Evolutionary conservation across 2,113 vertebrate species (phyloP).

Genomic region (Indicator indicator): DNA sequence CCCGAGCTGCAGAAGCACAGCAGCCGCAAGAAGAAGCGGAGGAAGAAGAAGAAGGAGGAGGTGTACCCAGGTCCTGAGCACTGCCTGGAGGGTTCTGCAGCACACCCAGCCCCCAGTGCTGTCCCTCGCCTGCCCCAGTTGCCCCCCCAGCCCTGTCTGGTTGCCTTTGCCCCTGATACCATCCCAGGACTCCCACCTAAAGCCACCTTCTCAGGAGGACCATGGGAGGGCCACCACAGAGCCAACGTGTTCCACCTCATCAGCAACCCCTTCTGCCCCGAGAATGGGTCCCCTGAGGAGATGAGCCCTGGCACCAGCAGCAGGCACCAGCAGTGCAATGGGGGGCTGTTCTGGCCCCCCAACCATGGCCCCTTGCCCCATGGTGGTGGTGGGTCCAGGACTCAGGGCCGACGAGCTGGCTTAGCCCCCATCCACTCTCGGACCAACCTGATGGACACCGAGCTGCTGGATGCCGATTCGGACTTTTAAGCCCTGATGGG

Average conservation of each 20-base stretch:
- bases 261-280: constrained; percentile 77
- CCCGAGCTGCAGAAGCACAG: constrained; percentile 86
- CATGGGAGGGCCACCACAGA: constrained; percentile 9
- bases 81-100: constrained; percentile 28
- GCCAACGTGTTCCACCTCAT: constrained; percentile 67
- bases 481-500: constrained; percentile 79
- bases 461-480: constrained; percentile 90
- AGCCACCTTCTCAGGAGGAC: constrained; percentile 11
- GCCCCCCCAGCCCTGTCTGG: constrained; percentile 85
- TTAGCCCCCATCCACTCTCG: constrained; percentile 89
- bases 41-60: constrained; percentile 87
- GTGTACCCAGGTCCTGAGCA: constrained; percentile 23
- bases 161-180: constrained; percentile 75
- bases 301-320: not conserved
- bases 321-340: constrained; percentile 42
- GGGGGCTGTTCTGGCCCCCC: not conserved
- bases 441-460: constrained; percentile 91
- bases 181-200: constrained; percentile 66
- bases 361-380: not conserved
- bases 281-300: constrained; percentile 45
- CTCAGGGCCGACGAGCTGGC: constrained; percentile 72
- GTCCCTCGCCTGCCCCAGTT: constrained; percentile 89
- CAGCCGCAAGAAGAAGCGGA: constrained; percentile 84
- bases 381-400: constrained; percentile 41
- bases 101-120: constrained; percentile 72